Evolutionary conservation across 2,113 vertebrate genomes (phyloP), one percentile per base, ranked within the genome.

Genomic region (Leptodactylus fuscus): DNA sequence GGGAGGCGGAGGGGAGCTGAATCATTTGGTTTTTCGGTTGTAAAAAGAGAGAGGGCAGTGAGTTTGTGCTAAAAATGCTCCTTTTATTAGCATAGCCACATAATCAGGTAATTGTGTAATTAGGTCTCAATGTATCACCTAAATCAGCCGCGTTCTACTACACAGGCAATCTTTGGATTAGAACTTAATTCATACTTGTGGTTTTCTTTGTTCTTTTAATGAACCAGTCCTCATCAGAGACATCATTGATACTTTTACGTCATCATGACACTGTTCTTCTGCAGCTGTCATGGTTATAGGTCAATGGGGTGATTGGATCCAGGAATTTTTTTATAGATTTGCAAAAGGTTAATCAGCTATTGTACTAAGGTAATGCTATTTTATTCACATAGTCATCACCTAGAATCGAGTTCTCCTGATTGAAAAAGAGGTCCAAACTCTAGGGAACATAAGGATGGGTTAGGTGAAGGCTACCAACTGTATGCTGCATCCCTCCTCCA

Each of bases 41-140:
- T 85, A 85, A 71, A 85, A 85, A 79, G 83, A 80, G 48, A 85
- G 65, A 70, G 83, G 74, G 83, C 75, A 85, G 75, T 27, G 62
- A 70, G 48, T 79, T 70, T 79, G 75, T 55, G 75, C 76, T 80
- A 85, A 79, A 85, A 85, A 85, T 80, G 75, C 55, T 70, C 44
- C 62, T 79, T 85, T 85, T 80, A 85, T 85, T 85, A 85, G 48
- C 75, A 55, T n/a, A 70, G 60, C 44, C 22, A 51, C 83, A 85
- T 85, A 69, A 85, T 78, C 74, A 78, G 44, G 60, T 80, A 80
- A 85, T 85, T 85, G 75, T 79, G 83, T 71, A 85, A 85, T 70
- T 81, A 81, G 69, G 38, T 79, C 85, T 74, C 62, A 78, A 87
- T 80, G 83, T 70, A 85, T 78, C 24, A 53, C 75, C 51, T 78